phyloP scores from a whole-genome alignment of 2,888 invertebrate genomes.

The Lasioglossum lativentre region DNA sequence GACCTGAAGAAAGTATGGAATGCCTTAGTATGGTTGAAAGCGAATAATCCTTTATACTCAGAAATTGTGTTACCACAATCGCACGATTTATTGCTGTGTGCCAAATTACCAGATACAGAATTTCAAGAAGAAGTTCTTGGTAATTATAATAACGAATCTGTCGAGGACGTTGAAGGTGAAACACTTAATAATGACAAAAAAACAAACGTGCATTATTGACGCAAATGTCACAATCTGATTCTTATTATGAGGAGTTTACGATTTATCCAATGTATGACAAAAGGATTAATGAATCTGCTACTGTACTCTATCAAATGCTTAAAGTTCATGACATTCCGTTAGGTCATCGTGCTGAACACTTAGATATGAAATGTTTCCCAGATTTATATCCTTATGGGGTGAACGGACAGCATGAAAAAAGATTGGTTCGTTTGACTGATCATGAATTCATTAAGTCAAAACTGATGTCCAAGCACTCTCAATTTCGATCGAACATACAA shows the following conservation, averaged over 20 bases:
- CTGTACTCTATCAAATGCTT: background rate
- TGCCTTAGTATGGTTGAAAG: background rate
- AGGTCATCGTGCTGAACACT: background rate
- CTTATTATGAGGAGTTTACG: conserved; percentile 5
- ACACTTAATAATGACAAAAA: too few species aligned
- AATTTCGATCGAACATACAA: conserved; percentile 4
- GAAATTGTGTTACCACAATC: background rate
- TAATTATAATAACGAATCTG: too few species aligned
- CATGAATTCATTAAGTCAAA: conserved; percentile 1
- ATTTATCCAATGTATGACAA: conserved; percentile 16
- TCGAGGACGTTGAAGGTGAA: too few species aligned
- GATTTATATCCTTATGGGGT: conserved; percentile 11
- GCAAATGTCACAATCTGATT: background rate
- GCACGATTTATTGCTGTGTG: background rate
- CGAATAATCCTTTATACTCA: background rate
- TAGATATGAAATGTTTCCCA: conserved; percentile 6
- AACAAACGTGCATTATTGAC: too few species aligned
- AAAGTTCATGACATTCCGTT: background rate
- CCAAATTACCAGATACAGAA: background rate
- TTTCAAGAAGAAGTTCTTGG: background rate
- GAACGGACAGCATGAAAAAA: conserved; percentile 3
- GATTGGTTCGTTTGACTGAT: background rate
- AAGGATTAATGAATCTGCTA: background rate
- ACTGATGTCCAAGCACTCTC: conserved; percentile 2
- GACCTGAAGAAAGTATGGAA: background rate